Base-by-base conservation (phyloP, 1,140 invertebrate species). In the Harpegnathos saltator region DNA sequence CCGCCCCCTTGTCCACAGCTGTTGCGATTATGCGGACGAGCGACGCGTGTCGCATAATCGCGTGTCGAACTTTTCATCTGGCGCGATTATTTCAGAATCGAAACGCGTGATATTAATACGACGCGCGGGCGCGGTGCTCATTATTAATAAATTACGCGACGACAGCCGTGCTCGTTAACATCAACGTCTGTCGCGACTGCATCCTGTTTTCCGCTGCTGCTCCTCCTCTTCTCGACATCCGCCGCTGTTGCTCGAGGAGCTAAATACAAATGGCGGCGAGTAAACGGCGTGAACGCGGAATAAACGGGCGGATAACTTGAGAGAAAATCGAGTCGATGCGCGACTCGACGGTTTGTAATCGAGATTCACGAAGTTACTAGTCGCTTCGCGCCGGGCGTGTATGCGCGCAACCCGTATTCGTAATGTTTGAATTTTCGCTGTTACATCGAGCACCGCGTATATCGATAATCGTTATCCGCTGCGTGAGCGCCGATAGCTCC, bases 401-500 rank as follows among this genome's bases (percentile, higher is more conserved):
- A 29, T 59, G 24, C 19, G 0, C 33, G 33, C 24, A 44, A 66
- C 66, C 38, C 19, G 62, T 78, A 33, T 68, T 78, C 33, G 22
- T 26, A 24, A 44, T 44, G 38, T 69, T 69, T 58, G 65, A 80
- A 59, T 71, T 80, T 80, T 69, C 65, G 24, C 65, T 71, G 33
- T 48, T 14, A 24, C n/a, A 48, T 59, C 19, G 17, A 69, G 24
- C 33, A 38, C 15, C 33, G 52, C n/a, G n/a, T n/a, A n/a, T 80
- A 80, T 48, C 33, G 71, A 71, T 71, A 80, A 80, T 69, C 29
- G 33, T 69, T 69, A 69, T 68, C 33, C 75, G 29, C 26, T 44
- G 22, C n/a, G 65, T 52, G 44, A 14, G 38, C n/a, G 38, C 19
- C 14, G 52, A 62, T 50, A 9, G 9, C 38, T 69, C 38, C 38